These are phyloP conservation scores for Heliconius sara DNA, from an alignment of 2,888 invertebrate genomes.

Conservation along the genomic window DNA sequence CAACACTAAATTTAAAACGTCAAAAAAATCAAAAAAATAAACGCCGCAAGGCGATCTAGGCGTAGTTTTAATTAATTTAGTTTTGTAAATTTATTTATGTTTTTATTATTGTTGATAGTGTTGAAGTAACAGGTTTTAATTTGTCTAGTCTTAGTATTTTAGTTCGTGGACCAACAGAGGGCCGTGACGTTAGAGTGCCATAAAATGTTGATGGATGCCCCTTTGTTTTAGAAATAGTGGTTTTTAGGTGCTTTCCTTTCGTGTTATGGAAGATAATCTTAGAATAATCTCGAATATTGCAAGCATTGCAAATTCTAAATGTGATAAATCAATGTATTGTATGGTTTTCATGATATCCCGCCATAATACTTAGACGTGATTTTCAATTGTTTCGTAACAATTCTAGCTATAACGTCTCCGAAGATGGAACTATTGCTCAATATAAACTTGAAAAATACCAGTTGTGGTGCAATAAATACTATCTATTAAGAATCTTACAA, in stretches of 20 bases:
- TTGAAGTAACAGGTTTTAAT: slow-evolving; percentile 65
- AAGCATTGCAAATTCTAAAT: slow-evolving; percentile 8
- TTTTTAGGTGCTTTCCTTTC: slow-evolving; percentile 55
- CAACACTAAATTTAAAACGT: slow-evolving; percentile 81
- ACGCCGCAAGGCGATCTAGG: slow-evolving; percentile 67
- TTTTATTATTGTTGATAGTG: slow-evolving; percentile 65
- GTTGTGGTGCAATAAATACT: slow-evolving; percentile 52
- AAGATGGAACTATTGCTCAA: slow-evolving; percentile 63
- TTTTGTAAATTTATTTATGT: slow-evolving; percentile 78
- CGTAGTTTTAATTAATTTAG: slow-evolving; percentile 68
- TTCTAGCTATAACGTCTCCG: slow-evolving; percentile 41
- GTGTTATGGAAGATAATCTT: slow-evolving; percentile 27
- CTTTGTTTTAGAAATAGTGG: slow-evolving; percentile 72
- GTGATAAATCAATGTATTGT: slow-evolving; percentile 22
- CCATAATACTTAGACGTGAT: slow-evolving; percentile 41
- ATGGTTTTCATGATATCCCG: slow-evolving; percentile 43
- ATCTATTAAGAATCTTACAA: slow-evolving; percentile 61
- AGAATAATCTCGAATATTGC: slow-evolving; percentile 14
- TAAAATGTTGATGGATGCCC: slow-evolving; percentile 72
- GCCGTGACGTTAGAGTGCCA: slow-evolving; percentile 73
- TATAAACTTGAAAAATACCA: slow-evolving; percentile 55
- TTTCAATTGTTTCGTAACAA: slow-evolving; percentile 50
- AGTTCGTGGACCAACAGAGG: slow-evolving; percentile 65
- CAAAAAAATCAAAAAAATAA: slow-evolving; percentile 67
- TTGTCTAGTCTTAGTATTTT: slow-evolving; percentile 74